A percentile compares a stretch with the other conserved stretches of the same genome.
phyloP scores from a whole-genome alignment of 1,140 invertebrate genomes.

The Drosophila varians region DNA sequence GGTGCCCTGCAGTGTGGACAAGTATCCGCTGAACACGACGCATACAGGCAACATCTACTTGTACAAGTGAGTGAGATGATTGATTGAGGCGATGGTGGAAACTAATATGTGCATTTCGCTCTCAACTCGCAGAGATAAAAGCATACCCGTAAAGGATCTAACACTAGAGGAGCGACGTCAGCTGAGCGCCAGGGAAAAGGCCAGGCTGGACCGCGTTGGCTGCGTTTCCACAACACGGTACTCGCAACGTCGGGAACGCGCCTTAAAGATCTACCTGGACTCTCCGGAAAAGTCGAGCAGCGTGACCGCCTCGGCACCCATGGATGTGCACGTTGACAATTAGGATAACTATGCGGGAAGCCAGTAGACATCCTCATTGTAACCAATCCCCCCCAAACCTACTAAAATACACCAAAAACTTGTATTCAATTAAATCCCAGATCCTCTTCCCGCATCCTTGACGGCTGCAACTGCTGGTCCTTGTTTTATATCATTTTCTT shows the following conservation, averaged over 20 bases:
- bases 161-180: conserved; percentile 87
- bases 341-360: conserved; percentile 11
- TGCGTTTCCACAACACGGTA: conserved; percentile 82
- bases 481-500: conserved; percentile 19
- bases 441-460: conserved; percentile 22
- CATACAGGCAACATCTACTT: conserved; percentile 73
- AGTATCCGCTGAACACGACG: conserved; percentile 63
- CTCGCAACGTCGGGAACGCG: conserved; percentile 87
- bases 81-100: neutral
- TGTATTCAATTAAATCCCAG: conserved; percentile 50
- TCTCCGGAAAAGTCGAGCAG: conserved; percentile 72
- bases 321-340: conserved; percentile 62
- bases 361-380: neutral
- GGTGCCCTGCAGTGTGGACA: conserved; percentile 59
- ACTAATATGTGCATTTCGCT: conserved; percentile 3
- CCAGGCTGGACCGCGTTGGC: conserved; percentile 82
- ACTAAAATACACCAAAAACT: conserved; percentile 20
- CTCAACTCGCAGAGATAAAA: conserved; percentile 85
- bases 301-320: conserved; percentile 62
- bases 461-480: conserved; percentile 17
- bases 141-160: conserved; percentile 86
- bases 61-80: conserved; percentile 66
- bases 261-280: conserved; percentile 90
- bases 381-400: conserved; percentile 3
- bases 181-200: conserved; percentile 86